phyloP scores from a whole-genome alignment of 2,888 invertebrate species.

The Gibbula magus region DNA sequence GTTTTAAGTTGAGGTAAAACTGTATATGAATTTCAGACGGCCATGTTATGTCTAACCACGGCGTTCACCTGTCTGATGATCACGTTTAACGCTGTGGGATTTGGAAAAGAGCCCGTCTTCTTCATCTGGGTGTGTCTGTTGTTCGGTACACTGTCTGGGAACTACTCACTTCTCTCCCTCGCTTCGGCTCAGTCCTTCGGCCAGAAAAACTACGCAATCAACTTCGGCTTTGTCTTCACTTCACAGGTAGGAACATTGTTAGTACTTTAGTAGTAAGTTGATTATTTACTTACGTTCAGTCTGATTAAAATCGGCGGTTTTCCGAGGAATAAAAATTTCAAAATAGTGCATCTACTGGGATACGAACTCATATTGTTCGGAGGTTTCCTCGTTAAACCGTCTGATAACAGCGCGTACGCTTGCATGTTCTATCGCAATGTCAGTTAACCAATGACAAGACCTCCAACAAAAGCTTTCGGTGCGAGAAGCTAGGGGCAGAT shows the following conservation, averaged over 20 bases:
- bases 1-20: no score
- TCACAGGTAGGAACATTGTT: constrained; percentile 37
- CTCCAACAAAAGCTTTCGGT: no score
- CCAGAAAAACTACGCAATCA: constrained; percentile 57
- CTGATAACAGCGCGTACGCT: no score
- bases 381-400: no score
- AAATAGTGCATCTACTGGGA: no score
- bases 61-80: constrained; percentile 45
- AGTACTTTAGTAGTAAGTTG: background rate
- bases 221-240: constrained; percentile 64
- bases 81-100: constrained; percentile 36
- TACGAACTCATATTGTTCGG: no score
- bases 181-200: constrained; percentile 68
- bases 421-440: no score
- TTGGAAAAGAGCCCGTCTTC: constrained; percentile 54
- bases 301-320: no score
- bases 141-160: constrained; percentile 67
- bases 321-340: no score
- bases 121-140: constrained; percentile 68
- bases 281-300: no score
- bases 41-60: constrained; percentile 53
- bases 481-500: no score
- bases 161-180: constrained; percentile 69
- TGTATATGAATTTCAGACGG: background rate
- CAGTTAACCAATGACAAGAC: no score